Percentiles rank a stretch among this genome's conserved stretches.
Evolutionary conservation across 2,113 vertebrate genomes (phyloP).

Genomic region (Oophaga pumilio): DNA sequence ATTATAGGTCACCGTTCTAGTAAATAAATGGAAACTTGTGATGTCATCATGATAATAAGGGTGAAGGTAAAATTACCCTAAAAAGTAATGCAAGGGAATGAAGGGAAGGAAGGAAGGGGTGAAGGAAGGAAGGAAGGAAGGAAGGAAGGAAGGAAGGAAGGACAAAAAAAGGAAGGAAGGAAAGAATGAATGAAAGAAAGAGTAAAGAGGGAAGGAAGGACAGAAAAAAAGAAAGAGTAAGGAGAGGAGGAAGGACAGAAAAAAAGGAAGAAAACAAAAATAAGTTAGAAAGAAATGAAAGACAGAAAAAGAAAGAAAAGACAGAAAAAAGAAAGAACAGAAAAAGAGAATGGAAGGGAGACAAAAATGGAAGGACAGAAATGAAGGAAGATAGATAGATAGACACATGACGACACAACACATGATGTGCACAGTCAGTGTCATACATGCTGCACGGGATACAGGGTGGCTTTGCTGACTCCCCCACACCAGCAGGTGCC

Average conservation of each 20-base stretch:
- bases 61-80: too few relatives aligned
- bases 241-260: background rate
- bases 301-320: background rate
- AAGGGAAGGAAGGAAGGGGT: background rate
- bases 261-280: background rate
- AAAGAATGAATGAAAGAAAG: background rate
- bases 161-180: too few relatives aligned
- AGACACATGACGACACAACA: background rate
- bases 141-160: background rate
- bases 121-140: background rate
- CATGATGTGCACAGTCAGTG: background rate
- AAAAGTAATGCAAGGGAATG: background rate
- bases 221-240: background rate
- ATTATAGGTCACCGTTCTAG: background rate
- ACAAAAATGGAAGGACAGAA: background rate
- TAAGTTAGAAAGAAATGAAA: too few relatives aligned
- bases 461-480: background rate
- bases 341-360: background rate
- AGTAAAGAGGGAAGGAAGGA: background rate
- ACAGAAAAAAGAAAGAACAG: background rate
- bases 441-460: conserved; percentile 3
- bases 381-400: background rate
- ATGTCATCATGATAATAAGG: too few relatives aligned
- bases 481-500: conserved; percentile 27
- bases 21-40: too few relatives aligned